Evolutionary conservation across 2,113 vertebrate genomes (phyloP).

Genomic region (Cathartes aura): DNA sequence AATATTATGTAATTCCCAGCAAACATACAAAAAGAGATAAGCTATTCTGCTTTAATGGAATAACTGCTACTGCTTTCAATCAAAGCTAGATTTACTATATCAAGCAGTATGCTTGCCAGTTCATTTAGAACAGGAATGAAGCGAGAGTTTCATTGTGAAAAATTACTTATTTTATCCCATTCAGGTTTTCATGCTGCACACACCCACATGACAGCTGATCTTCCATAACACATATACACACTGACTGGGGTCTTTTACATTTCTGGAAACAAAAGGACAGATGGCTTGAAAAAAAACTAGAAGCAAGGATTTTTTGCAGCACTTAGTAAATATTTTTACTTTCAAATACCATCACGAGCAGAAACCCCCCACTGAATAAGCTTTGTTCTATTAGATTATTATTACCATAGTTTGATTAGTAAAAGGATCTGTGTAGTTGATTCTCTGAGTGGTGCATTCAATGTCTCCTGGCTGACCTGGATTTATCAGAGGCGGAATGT

Average conservation of each 20-base stretch:
- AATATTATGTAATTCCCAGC: neutral
- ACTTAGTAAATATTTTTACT: neutral
- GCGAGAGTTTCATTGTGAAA: neutral
- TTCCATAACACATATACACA: neutral
- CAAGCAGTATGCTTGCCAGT: neutral
- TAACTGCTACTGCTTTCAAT: neutral
- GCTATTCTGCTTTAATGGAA: neutral
- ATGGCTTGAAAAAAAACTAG: neutral
- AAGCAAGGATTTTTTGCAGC: neutral
- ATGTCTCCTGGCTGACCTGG: slow-evolving; percentile 80
- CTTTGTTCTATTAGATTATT: neutral
- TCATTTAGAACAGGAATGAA: neutral
- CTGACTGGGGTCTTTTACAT: neutral
- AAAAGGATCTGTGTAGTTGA: slow-evolving; percentile 90
- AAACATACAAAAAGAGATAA: neutral
- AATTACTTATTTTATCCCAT: neutral
- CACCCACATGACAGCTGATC: neutral
- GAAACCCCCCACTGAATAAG: neutral
- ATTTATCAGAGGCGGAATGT: slow-evolving; percentile 84
- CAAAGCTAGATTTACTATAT: neutral
- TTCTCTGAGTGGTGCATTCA: slow-evolving; percentile 80
- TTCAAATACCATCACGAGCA: neutral
- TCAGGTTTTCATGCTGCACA: neutral
- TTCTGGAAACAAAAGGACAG: neutral
- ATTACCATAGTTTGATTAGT: slow-evolving; percentile 86